phyloP scores from a whole-genome alignment of 2,113 vertebrate species.

The Sinosuthora webbiana region DNA sequence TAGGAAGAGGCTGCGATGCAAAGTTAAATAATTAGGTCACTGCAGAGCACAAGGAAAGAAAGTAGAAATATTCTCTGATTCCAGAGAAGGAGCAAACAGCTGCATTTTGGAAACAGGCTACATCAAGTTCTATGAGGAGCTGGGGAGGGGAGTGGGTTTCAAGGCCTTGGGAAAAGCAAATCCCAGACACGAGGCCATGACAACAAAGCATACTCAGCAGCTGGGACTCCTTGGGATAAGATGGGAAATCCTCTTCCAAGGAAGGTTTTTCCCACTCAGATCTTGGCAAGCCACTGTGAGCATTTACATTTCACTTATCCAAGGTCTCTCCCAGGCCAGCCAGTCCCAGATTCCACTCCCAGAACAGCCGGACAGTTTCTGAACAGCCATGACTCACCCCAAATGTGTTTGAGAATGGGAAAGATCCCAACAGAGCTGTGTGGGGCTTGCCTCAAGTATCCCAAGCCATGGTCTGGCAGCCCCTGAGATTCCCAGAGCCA shows the following conservation, averaged over 20 bases:
- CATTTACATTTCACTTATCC: not conserved
- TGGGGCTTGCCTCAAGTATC: not conserved
- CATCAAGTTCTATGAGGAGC: accelerated
- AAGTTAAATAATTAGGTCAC: slow-evolving; percentile 49
- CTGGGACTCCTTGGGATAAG: not conserved
- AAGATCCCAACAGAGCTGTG: not conserved
- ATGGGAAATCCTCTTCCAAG: not conserved
- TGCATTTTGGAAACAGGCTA: not conserved
- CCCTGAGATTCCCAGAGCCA: not conserved
- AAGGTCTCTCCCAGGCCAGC: not conserved
- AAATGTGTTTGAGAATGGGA: not conserved
- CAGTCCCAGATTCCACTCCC: not conserved
- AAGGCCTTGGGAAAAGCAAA: not conserved
- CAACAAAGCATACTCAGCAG: not conserved
- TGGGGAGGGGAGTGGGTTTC: not conserved
- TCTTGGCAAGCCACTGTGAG: not conserved
- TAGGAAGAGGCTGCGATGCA: slow-evolving; percentile 21
- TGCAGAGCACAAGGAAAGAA: not conserved
- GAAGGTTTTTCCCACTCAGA: not conserved
- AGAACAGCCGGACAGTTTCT: not conserved
- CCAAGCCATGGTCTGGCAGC: not conserved
- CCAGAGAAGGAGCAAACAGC: not conserved
- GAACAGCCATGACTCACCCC: not conserved
- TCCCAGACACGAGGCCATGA: not conserved
- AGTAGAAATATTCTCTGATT: not conserved